Evolutionary conservation across 2,797 vertebrate species (phyloP).

Genomic region (Sorex maritimensis): DNA sequence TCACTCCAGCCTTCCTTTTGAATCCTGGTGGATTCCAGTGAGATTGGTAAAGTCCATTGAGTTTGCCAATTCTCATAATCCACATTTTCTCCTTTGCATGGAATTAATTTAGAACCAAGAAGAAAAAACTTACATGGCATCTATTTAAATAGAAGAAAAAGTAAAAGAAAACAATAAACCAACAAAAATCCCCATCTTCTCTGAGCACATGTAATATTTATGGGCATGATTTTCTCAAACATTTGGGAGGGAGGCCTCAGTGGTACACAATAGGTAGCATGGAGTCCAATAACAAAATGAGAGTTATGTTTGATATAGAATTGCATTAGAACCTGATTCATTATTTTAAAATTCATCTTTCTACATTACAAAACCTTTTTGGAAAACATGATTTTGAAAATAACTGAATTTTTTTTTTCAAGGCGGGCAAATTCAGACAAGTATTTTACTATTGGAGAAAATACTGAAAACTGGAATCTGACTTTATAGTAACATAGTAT

Average conservation of each 20-base stretch:
- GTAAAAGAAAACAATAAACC: constrained; percentile 51
- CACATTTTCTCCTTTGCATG: constrained; percentile 81
- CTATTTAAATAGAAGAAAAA: constrained; percentile 81
- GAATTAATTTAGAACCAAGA: constrained; percentile 81
- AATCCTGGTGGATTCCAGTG: constrained; percentile 34
- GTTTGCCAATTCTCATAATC: constrained; percentile 65
- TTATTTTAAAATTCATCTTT: constrained; percentile 73
- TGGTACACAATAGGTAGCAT: constrained; percentile 38
- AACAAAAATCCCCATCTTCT: neutral
- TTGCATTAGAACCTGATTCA: constrained; percentile 75
- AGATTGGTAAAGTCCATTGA: constrained; percentile 39
- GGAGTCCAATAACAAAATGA: constrained; percentile 57
- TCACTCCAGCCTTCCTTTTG: constrained; percentile 48
- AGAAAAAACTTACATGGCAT: constrained; percentile 77
- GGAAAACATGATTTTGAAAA: constrained; percentile 70
- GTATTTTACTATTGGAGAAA: constrained; percentile 63
- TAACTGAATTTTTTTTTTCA: constrained; percentile 68
- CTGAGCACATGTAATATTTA: constrained; percentile 78
- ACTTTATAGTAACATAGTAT: constrained; percentile 72
- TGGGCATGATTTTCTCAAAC: constrained; percentile 75
- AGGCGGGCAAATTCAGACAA: constrained; percentile 66
- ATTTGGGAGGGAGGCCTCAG: constrained; percentile 47
- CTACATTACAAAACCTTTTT: constrained; percentile 60
- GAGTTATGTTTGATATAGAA: constrained; percentile 72
- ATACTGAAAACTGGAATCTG: constrained; percentile 64